A percentile compares a stretch with the other conserved stretches of the same genome.
These are phyloP conservation scores for Eurystomus glaucurus DNA, from an alignment of 2,797 vertebrate species.

Conservation along the genomic window DNA sequence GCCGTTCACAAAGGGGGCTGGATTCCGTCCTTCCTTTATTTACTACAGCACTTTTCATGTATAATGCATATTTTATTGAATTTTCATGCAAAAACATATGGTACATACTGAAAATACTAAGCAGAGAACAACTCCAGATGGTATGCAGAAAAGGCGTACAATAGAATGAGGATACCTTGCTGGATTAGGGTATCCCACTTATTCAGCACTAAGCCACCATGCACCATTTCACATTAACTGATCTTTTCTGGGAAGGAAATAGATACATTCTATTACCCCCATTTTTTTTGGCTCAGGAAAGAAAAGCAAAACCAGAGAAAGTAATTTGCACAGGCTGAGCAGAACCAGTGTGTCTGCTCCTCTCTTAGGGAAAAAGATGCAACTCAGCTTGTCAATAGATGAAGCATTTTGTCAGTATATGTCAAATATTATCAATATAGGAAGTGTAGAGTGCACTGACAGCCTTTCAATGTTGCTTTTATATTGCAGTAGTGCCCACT, in stretches of 20 bases:
- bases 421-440: conserved; percentile 30
- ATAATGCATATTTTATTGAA: conserved; percentile 77
- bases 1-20: conserved; percentile 60
- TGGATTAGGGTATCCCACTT: conserved; percentile 64
- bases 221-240: conserved; percentile 66
- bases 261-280: conserved; percentile 58
- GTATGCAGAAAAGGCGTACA: conserved; percentile 66
- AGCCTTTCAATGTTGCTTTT: neutral
- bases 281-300: neutral
- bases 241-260: conserved; percentile 61
- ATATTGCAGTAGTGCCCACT: neutral
- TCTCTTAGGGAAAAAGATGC: neutral
- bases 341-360: neutral
- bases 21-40: conserved; percentile 65
- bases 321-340: neutral
- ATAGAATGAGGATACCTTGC: conserved; percentile 69
- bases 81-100: conserved; percentile 79
- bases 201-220: conserved; percentile 64
- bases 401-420: conserved; percentile 16
- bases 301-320: conserved; percentile 21
- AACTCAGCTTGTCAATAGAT: neutral
- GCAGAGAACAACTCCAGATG: conserved; percentile 76
- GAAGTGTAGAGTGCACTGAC: neutral
- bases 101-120: conserved; percentile 72
- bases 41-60: conserved; percentile 72